phyloP scores from a whole-genome alignment of 1,140 invertebrate species.

The Drosophila subpulchrella region DNA sequence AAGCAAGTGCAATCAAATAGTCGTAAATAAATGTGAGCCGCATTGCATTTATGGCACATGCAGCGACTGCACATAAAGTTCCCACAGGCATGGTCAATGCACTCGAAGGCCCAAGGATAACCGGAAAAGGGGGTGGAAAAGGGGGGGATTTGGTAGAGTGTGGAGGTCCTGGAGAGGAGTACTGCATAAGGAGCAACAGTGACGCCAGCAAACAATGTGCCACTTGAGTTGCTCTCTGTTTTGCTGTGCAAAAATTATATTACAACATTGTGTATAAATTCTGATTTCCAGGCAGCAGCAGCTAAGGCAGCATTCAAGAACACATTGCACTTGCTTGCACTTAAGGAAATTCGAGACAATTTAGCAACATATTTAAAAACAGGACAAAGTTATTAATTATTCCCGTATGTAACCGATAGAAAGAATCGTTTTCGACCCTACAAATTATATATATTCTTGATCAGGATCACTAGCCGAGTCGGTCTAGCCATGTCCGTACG shows the following conservation, averaged over 20 bases:
- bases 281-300: slow-evolving; percentile 66
- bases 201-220: slow-evolving; percentile 72
- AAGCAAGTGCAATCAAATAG: slow-evolving; percentile 74
- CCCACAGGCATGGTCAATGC: slow-evolving; percentile 70
- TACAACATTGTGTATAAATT: slow-evolving; percentile 82
- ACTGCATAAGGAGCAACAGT: slow-evolving; percentile 45
- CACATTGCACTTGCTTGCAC: slow-evolving; percentile 37
- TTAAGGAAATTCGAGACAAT: neutral
- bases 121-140: slow-evolving; percentile 6
- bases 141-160: neutral
- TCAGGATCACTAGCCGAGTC: no score
- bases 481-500: no score
- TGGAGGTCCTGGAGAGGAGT: slow-evolving; percentile 8
- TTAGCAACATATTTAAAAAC: no score
- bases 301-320: slow-evolving; percentile 52
- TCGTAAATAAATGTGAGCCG: slow-evolving; percentile 76
- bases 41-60: slow-evolving; percentile 80
- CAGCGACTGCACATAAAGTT: slow-evolving; percentile 70
- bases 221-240: slow-evolving; percentile 75
- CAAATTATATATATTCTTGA: no score
- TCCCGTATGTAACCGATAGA: no score
- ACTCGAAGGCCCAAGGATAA: slow-evolving; percentile 50
- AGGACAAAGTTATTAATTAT: no score
- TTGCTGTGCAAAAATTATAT: slow-evolving; percentile 77
- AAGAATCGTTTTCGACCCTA: no score